phyloP scores from a whole-genome alignment of 2,888 invertebrate species.

The Apoda limacodes region DNA sequence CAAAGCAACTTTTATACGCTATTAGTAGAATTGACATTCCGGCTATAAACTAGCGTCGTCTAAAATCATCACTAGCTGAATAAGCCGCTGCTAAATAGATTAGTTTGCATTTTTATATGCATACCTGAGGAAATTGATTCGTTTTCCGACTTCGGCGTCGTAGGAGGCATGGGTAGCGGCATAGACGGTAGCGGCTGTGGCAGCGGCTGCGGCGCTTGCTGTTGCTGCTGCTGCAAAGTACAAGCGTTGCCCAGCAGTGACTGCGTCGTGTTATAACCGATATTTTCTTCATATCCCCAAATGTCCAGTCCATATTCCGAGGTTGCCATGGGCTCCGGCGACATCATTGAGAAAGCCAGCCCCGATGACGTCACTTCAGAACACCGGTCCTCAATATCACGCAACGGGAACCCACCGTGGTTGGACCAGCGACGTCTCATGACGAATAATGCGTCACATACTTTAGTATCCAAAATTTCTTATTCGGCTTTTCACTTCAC shows the following conservation, averaged over 20 bases:
- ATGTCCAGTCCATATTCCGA: conserved; percentile 83
- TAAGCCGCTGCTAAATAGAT: too few species aligned
- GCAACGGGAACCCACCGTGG: conserved; percentile 75
- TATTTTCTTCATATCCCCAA: conserved; percentile 78
- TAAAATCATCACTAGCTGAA: too few species aligned
- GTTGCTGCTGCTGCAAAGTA: conserved; percentile 58
- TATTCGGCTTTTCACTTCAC: conserved; percentile 61
- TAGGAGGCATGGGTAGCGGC: conserved; percentile 61
- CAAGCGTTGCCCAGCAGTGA: conserved; percentile 59
- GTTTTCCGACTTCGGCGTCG: conserved; percentile 65
- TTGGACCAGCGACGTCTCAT: conserved; percentile 86
- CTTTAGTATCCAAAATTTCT: conserved; percentile 55
- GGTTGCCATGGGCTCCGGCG: conserved; percentile 80
- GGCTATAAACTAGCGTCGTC: too few species aligned
- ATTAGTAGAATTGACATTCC: too few species aligned
- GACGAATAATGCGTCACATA: conserved; percentile 62
- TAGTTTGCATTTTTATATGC: too few species aligned
- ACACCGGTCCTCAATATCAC: conserved; percentile 78
- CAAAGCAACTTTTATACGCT: too few species aligned
- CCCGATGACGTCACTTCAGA: conserved; percentile 84
- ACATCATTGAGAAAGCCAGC: conserved; percentile 79
- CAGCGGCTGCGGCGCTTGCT: conserved; percentile 58
- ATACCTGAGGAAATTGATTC: conserved; percentile 68
- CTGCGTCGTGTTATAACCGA: conserved; percentile 54
- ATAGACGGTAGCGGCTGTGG: conserved; percentile 66